phyloP scores from a whole-genome alignment of 2,797 vertebrate genomes.

The Falco rusticolus region DNA sequence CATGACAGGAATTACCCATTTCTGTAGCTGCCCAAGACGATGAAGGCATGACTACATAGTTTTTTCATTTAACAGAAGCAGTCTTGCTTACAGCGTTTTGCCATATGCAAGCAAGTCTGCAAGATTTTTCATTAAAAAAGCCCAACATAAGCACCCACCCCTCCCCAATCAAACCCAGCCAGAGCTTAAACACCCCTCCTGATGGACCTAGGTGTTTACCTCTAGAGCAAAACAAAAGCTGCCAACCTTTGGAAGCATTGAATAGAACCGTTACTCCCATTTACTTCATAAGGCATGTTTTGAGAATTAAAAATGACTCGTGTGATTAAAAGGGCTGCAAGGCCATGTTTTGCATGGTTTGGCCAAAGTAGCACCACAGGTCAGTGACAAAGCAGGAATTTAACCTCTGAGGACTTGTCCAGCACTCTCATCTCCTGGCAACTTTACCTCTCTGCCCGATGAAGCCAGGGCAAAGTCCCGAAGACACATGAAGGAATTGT shows the following conservation, averaged over 20 bases:
- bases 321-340: not conserved
- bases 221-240: not conserved
- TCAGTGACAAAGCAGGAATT: not conserved
- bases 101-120: not conserved
- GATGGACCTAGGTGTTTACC: not conserved
- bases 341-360: not conserved
- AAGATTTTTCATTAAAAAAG: not conserved
- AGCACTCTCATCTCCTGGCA: not conserved
- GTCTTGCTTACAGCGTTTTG: not conserved
- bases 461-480: not conserved
- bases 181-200: not conserved
- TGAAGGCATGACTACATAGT: not conserved
- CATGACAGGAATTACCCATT: not conserved
- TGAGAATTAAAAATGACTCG: not conserved
- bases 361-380: not conserved
- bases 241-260: not conserved
- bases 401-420: not conserved
- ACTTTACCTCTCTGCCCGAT: not conserved
- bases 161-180: not conserved
- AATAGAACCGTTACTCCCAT: not conserved
- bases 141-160: not conserved
- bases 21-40: slow-evolving; percentile 12
- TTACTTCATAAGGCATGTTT: not conserved
- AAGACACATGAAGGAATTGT: rapidly evolving
- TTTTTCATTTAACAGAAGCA: not conserved